Evolutionary conservation across 2,113 vertebrate genomes (phyloP).

Genomic region (Macaca fascicularis): T2T-MFA8v1.1 NC_088376.1:173826001-173826500

Average conservation of each 20-base stretch:
- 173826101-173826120: background rate
- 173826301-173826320: slow-evolving; percentile 26
- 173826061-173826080: background rate
- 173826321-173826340: background rate
- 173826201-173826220: background rate
- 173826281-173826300: slow-evolving; percentile 63
- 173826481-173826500: background rate
- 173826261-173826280: slow-evolving; percentile 52
- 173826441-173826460: background rate
- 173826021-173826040: background rate
- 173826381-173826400: background rate
- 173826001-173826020: background rate
- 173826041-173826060: background rate
- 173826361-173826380: background rate
- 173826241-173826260: slow-evolving; percentile 21
- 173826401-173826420: background rate
- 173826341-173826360: background rate
- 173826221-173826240: background rate
- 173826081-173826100: background rate
- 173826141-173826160: background rate
- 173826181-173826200: slow-evolving; percentile 17
- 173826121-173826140: background rate
- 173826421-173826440: background rate
- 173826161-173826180: background rate
- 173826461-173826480: background rate